Base-by-base conservation (phyloP, 1,140 invertebrate species). In the Dinoponera quadriceps region DNA sequence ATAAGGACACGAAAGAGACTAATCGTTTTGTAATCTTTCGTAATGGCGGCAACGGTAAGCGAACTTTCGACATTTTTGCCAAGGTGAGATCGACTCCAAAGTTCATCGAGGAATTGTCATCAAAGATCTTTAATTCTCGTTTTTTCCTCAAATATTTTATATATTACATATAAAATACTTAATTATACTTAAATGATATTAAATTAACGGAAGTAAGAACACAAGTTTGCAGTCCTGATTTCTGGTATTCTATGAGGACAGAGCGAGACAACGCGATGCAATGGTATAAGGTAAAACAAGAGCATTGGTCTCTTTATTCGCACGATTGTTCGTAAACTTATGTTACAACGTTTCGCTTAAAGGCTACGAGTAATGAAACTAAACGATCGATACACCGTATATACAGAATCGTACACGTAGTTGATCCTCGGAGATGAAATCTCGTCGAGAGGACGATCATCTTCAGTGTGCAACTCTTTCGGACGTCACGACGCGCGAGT, bases 331-430 rank as follows among this genome's bases (percentile, higher is more conserved):
- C 71, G 51, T 83, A 49, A 88, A 72, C 66, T 88, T 87, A 87
- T 29, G n/a, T 57, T 88, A 85, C 68, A 87, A 72, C 59, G 55
- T 82, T 49, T 81, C 57, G 18, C 59, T 86, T 88, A 88, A 14
- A 49, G 48, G 20, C 38, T 88, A 86, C 55, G 44, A 77, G 27
- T 85, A 85, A 65, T 87, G 62, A 68, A 69, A 62, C 83, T 85
- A 85, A 83, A 85, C 82, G 60, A 84, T 29, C 22, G 66, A 65
- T 90, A 91, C 59, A 89, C 59, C 65, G 66, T 93, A 93, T 93
- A 91, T 92, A 93, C 92, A 92, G 66, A 92, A 88, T 91, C 88
- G 90, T 91, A 91, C 91, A 92, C 86, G 87, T 88, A 83, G 55
- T 68, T 48, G 72, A 80, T 63, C 20, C 18, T 77, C 54, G 48